Conservation (phyloP, 2,888 invertebrate genomes). For the Colletes collaris region DNA sequence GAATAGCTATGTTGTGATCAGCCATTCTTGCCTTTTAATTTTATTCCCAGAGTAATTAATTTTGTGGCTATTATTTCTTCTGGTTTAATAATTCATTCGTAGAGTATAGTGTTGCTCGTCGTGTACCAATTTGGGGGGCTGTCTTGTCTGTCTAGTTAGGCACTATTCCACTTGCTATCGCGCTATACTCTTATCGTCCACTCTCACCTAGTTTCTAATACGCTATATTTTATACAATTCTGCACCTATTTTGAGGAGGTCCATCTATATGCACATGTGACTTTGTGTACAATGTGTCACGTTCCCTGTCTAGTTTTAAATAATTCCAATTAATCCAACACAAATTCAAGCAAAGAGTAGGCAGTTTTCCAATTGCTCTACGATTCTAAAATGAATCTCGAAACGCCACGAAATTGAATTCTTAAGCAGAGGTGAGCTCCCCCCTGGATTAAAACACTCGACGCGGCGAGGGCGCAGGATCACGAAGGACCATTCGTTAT, state of each 20-base stretch:
- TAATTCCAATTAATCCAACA: no score
- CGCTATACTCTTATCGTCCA: no score
- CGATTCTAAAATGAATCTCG: background rate
- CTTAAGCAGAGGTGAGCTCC: background rate
- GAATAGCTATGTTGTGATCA: no score
- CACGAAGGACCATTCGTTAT: slow-evolving; percentile 76
- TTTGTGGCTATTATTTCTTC: background rate
- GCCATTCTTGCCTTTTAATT: background rate
- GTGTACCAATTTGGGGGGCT: background rate
- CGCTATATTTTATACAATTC: no score
- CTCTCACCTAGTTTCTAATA: no score
- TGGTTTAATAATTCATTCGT: background rate
- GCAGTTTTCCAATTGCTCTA: background rate
- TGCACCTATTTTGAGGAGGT: no score
- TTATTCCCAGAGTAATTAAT: no score
- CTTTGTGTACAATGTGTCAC: no score
- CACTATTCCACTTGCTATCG: slow-evolving; percentile 3
- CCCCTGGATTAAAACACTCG: slow-evolving; percentile 68
- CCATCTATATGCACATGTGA: no score
- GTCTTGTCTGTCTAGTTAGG: background rate
- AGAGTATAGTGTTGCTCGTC: no score
- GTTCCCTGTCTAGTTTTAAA: no score
- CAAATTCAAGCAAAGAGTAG: no score
- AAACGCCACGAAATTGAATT: slow-evolving; percentile 31
- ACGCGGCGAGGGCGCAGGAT: slow-evolving; percentile 52